These are phyloP conservation scores for Campylomormyrus numenius DNA, from an alignment of 2,113 vertebrate genomes.

Conservation along the genomic window DNA sequence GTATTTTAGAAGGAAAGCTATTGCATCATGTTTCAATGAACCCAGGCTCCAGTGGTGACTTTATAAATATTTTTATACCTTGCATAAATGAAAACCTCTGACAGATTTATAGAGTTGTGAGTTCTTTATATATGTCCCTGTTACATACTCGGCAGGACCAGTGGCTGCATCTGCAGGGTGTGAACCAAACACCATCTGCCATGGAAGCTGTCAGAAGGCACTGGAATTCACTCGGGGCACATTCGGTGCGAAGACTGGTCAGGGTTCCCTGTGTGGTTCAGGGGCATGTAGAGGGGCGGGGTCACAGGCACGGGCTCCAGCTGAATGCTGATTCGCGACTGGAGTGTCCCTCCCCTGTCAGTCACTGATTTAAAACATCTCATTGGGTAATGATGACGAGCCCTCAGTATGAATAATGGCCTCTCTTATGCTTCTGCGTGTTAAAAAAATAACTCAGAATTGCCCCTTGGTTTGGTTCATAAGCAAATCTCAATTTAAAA, in stretches of 20 bases:
- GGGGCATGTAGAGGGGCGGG: background rate
- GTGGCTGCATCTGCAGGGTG: conserved; percentile 9
- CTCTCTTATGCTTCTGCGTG: background rate
- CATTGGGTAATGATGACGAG: background rate
- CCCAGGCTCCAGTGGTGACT: conserved; percentile 19
- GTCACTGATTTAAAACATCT: background rate
- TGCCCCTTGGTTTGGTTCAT: background rate
- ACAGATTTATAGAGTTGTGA: conserved; percentile 31
- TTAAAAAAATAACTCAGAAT: background rate
- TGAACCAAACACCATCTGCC: conserved; percentile 5
- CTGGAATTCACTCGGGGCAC: background rate
- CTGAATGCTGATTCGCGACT: background rate
- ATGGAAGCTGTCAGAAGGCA: background rate
- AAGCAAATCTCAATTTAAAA: background rate
- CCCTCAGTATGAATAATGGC: background rate
- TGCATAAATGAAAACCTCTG: conserved; percentile 25
- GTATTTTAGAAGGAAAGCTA: conserved; percentile 2
- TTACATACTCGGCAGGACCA: background rate
- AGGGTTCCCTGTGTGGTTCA: background rate
- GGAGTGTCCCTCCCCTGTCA: background rate
- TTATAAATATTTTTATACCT: conserved; percentile 25
- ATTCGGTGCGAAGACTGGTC: background rate
- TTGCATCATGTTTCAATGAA: conserved; percentile 12
- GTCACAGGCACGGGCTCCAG: background rate
- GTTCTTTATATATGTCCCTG: conserved; percentile 17